Conservation (phyloP, 2,113 vertebrate species). For the Syrrhaptes paradoxus region DNA sequence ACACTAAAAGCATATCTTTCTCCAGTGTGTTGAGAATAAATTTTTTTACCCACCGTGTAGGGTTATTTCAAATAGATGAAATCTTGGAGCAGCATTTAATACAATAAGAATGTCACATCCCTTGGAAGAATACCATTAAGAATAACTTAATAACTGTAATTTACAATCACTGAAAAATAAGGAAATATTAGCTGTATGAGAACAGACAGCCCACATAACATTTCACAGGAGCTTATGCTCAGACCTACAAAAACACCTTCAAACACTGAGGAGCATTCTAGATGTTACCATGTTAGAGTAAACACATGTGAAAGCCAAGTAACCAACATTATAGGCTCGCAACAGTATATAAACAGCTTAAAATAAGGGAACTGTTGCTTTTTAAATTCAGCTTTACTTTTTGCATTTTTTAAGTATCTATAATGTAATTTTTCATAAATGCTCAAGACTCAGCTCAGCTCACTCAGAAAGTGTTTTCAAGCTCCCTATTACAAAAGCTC, state of each 20-base stretch:
- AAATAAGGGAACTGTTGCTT: neutral
- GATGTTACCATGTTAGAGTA: neutral
- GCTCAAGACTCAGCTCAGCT: neutral
- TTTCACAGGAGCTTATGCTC: neutral
- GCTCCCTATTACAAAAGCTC: neutral
- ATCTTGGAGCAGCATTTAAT: neutral
- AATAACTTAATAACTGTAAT: neutral
- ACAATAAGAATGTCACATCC: neutral
- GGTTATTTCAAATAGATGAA: neutral
- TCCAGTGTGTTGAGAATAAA: neutral
- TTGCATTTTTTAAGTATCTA: neutral
- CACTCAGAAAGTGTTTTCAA: neutral
- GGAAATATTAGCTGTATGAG: neutral
- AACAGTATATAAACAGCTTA: neutral
- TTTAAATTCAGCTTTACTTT: neutral
- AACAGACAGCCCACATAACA: neutral
- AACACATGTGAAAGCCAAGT: neutral
- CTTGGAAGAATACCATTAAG: neutral
- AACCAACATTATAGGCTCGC: neutral
- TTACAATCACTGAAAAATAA: neutral
- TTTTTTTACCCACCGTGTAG: neutral
- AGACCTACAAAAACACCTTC: neutral
- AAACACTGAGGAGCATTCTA: neutral
- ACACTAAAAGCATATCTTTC: neutral
- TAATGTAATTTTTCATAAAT: neutral